Conservation (phyloP, 2,888 invertebrate genomes). For the Lasioglossum vierecki region DNA sequence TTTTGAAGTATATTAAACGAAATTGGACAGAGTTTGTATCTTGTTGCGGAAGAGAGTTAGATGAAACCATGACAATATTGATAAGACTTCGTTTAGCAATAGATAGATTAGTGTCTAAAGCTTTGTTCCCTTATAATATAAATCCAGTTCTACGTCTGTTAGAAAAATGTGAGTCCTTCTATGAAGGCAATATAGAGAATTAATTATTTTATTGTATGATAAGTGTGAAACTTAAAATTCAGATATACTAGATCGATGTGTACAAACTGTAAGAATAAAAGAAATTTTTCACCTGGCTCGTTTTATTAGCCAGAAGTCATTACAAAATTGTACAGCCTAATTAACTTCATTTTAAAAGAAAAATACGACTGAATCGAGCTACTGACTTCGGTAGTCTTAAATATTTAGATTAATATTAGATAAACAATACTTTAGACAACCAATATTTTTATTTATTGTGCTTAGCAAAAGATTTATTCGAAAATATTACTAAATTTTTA, state of each 20-base stretch:
- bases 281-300: slow-evolving; percentile 34
- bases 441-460: slow-evolving; percentile 66
- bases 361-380: slow-evolving; percentile 56
- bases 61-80: slow-evolving; percentile 93
- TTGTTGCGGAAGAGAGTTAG: slow-evolving; percentile 90
- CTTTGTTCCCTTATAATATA: slow-evolving; percentile 95
- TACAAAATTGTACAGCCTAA: slow-evolving; percentile 61
- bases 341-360: slow-evolving; percentile 47
- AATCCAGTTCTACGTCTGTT: slow-evolving; percentile 93
- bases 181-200: slow-evolving; percentile 93
- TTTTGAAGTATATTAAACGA: slow-evolving; percentile 92
- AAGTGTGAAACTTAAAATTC: slow-evolving; percentile 48
- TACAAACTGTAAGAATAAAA: slow-evolving; percentile 64
- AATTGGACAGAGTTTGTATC: slow-evolving; percentile 93
- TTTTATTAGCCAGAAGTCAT: slow-evolving; percentile 55
- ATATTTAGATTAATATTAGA: slow-evolving; percentile 50
- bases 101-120: slow-evolving; percentile 91
- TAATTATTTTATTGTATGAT: slow-evolving; percentile 82
- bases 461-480: slow-evolving; percentile 59
- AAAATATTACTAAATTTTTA: slow-evolving; percentile 37
- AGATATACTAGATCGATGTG: slow-evolving; percentile 44
- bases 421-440: slow-evolving; percentile 39
- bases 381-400: slow-evolving; percentile 39
- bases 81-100: slow-evolving; percentile 92
- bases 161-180: slow-evolving; percentile 93